Base-by-base conservation (phyloP, 2,888 invertebrate species). In the Stenolophus ochropezus region DNA sequence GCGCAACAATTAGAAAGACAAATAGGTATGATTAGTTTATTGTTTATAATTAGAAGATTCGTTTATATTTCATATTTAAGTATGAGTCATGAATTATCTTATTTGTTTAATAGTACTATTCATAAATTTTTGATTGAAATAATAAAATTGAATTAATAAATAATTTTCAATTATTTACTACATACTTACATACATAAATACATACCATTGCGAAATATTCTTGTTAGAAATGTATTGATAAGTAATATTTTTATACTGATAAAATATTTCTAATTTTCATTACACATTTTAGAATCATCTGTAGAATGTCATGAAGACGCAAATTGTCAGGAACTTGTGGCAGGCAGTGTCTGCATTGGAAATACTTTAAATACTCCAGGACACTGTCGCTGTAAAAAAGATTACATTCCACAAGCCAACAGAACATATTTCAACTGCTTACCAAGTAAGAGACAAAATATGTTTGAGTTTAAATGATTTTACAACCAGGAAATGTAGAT, bases 371-470 rank as follows among this genome's bases (percentile, higher is more conserved):
- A 83, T 47, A 83, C 42, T 85, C 85, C 84, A 84, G 88, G 89
- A 53, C 83, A 84, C 47, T 91, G 91, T 83, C 87, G 88, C 82
- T 91, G 91, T 85, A 87, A 87, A 84, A 85, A 87, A 1, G 86
- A 87, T 61, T 89, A 87, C 81, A 87, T 88, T 82, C 88, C 89
- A 25, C 86, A 87, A 78, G 87, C 86, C 82, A 89, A 89, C 84
- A 85, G 85, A 51, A 89, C 89, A 1, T 86, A 85, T 83, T 88
- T 88, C 76, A 87, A 89, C 82, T 91, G 90, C 83, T 83, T 90
- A 5, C 86, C 86, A 88, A 86, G 90, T 90, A 85, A 84, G 86
- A 85, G 82, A 14, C n/a, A 27, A 78, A 21, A 58, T 65, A 82
- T 81, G 82, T n/a, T 16, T 25, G 47, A 20, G 21, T 53, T 69